Evolutionary conservation across 2,888 invertebrate genomes (phyloP).

Genomic region (Cryptus armator): DNA sequence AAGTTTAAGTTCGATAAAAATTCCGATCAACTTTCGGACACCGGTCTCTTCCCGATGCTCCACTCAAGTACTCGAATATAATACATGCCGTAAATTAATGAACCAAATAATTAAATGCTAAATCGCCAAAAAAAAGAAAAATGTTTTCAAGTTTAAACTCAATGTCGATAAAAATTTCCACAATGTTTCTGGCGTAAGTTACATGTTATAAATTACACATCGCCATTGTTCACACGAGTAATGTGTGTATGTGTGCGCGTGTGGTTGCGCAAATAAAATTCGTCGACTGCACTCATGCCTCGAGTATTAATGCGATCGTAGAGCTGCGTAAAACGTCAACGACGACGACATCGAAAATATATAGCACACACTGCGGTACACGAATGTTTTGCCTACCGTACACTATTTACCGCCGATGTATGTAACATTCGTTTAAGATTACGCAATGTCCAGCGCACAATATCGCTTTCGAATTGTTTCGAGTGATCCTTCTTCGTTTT

Average conservation of each 20-base stretch:
- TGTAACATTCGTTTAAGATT: slow-evolving; percentile 28
- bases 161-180: too few species aligned
- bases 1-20: too few species aligned
- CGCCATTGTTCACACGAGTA: not conserved
- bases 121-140: too few species aligned
- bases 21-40: too few species aligned
- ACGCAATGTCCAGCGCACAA: slow-evolving; percentile 39
- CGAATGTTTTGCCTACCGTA: not conserved
- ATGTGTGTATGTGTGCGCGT: not conserved
- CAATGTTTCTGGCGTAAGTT: too few species aligned
- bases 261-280: slow-evolving; percentile 53
- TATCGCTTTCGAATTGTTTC: slow-evolving; percentile 6
- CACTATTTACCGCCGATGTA: not conserved
- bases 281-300: slow-evolving; percentile 31
- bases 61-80: too few species aligned
- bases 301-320: slow-evolving; percentile 42
- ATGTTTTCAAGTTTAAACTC: too few species aligned
- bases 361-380: not conserved
- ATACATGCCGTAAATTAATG: too few species aligned
- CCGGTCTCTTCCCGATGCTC: too few species aligned
- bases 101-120: too few species aligned
- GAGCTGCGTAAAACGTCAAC: not conserved
- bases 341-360: slow-evolving; percentile 21
- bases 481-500: not conserved
- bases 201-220: not conserved